Base-by-base conservation (phyloP, 2,797 vertebrate genomes). In the Megalops cyprinoides region DNA sequence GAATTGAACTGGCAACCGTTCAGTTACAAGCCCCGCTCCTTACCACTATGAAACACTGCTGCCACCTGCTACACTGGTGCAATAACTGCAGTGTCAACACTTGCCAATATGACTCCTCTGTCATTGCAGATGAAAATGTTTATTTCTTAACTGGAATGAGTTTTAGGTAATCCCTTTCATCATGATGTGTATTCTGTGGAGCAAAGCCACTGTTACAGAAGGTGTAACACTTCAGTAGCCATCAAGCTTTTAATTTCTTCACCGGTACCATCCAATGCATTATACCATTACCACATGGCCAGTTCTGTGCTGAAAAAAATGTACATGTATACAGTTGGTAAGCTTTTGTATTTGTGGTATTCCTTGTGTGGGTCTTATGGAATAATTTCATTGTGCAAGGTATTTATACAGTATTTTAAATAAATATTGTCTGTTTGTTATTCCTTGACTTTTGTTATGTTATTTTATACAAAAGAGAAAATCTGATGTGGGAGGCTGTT, bases 321-420 rank as follows among this genome's bases (percentile, higher is more conserved):
- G 53, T 62, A 83, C 42, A 48, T 69, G 31, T 74, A 81, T 82
- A 85, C 84, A 78, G 56, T 87, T 87, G 79, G 84, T 82, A 87
- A 89, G 74, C 78, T 88, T 90, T 92, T 91, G 86, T 92, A 93
- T 91, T 93, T 94, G 89, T 92, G 90, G 87, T 90, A 91, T 84
- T 87, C 51, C 73, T 48, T 86, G 79, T 89, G 88, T 87, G 92
- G n/a, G 90, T 89, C 7, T 39, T 69, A 18, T 69, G 65, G 34
- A 42, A 82, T 86, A 74, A 84, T 88, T 78, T 76, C 74, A 65
- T 79, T 74, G 80, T 79, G 42, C 58, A 74, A 79, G 83, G 86
- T 93, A 93, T 94, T 93, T 94, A 91, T 92, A 91, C 82, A 85
- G 84, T 91, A 23, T 93, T 94, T 92, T 86, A 90, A 91, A 94